A percentile compares a stretch with the other conserved stretches of the same genome.
phyloP scores from a whole-genome alignment of 2,113 vertebrate genomes.

The Crotophaga sulcirostris region DNA sequence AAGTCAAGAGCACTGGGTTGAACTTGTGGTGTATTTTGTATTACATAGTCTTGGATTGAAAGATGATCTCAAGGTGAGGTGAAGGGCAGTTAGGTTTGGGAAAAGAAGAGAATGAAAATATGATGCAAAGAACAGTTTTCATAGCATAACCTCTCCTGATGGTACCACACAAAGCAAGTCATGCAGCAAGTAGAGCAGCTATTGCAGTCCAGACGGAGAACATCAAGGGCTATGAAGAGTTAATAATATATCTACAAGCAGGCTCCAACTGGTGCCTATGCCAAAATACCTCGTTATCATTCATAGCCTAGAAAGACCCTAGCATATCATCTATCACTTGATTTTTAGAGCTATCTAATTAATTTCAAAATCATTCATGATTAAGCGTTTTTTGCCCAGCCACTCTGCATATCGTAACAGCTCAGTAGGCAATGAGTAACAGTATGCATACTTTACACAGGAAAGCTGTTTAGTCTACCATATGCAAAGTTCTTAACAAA shows the following conservation, averaged over 20 bases:
- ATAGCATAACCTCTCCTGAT: not conserved
- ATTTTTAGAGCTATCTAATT: constrained; percentile 7
- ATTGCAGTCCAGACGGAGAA: not conserved
- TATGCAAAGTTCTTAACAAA: not conserved
- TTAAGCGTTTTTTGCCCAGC: constrained; percentile 3
- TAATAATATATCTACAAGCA: not conserved
- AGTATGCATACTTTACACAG: not conserved
- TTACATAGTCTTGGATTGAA: not conserved
- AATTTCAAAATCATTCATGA: constrained; percentile 38
- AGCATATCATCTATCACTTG: not conserved
- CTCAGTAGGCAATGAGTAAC: constrained; percentile 26
- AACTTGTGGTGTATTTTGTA: not conserved
- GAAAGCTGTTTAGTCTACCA: not conserved
- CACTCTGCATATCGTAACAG: not conserved
- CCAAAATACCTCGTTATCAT: constrained; percentile 23
- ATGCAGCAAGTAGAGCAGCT: not conserved
- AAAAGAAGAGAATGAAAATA: not conserved
- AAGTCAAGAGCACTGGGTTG: not conserved
- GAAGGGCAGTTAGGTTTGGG: not conserved
- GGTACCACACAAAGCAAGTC: not conserved
- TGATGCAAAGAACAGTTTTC: not conserved
- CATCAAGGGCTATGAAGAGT: not conserved
- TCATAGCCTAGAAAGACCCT: not conserved
- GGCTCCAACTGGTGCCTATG: not conserved
- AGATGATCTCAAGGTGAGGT: constrained; percentile 9